Evolutionary conservation across 2,797 vertebrate genomes (phyloP).

Genomic region (Serranus cabrilla): DNA sequence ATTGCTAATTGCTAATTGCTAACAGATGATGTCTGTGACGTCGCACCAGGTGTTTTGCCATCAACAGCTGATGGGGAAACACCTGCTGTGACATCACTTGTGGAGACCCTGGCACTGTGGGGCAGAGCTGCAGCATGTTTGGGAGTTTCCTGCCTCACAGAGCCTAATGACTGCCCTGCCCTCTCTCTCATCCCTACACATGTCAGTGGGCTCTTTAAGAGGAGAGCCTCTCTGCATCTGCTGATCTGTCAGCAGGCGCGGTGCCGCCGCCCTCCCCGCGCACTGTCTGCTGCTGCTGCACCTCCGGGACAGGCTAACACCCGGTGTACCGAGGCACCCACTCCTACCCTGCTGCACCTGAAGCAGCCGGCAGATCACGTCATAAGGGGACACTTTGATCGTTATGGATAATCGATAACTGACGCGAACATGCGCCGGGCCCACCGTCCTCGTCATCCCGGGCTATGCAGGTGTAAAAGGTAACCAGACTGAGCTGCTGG

Average conservation of each 20-base stretch:
- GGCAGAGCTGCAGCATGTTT: too few species aligned
- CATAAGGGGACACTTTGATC: background rate
- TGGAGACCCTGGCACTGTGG: too few species aligned
- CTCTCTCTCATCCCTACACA: background rate
- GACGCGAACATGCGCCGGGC: slow-evolving; percentile 20
- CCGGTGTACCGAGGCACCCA: background rate
- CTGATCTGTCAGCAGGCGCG: slow-evolving; percentile 69
- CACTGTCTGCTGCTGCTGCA: slow-evolving; percentile 36
- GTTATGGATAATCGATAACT: slow-evolving; percentile 9
- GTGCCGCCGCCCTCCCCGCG: slow-evolving; percentile 53
- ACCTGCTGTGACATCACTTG: too few species aligned
- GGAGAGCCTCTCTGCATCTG: slow-evolving; percentile 48
- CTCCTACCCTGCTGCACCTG: background rate
- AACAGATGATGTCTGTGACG: too few species aligned
- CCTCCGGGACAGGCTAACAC: slow-evolving; percentile 12
- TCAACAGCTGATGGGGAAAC: too few species aligned
- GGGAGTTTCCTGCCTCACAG: too few species aligned
- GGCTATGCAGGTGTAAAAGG: slow-evolving; percentile 37
- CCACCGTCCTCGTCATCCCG: background rate
- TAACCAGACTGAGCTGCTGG: slow-evolving; percentile 10
- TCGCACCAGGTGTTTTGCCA: too few species aligned
- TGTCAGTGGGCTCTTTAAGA: slow-evolving; percentile 75
- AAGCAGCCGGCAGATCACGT: background rate
- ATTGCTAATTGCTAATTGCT: too few species aligned
- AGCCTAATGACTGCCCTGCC: too few species aligned